Evolutionary conservation across 1,140 invertebrate genomes (phyloP).

Genomic region (Drosophila serrata): DNA sequence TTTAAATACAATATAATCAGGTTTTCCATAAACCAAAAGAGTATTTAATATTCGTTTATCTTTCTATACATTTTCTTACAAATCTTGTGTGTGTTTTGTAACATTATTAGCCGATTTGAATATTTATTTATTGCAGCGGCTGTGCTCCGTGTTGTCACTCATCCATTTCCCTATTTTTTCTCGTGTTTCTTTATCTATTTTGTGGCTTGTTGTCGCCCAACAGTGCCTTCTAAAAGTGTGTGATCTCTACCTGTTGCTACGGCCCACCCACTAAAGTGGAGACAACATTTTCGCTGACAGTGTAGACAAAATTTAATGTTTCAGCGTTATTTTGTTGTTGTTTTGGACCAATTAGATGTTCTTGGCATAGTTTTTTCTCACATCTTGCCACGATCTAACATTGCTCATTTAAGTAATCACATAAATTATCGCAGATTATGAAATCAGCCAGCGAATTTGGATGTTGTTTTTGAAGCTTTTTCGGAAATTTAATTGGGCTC

Average conservation of each 20-base stretch:
- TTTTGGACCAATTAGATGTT: slow-evolving; percentile 74
- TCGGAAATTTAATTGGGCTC: background rate
- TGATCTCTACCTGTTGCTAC: slow-evolving; percentile 51
- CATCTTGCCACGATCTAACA: slow-evolving; percentile 56
- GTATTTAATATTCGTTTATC: background rate
- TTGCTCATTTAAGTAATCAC: slow-evolving; percentile 80
- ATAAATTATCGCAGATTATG: slow-evolving; percentile 75
- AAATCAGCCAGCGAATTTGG: slow-evolving; percentile 54
- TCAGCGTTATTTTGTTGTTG: slow-evolving; percentile 24
- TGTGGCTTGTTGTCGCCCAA: slow-evolving; percentile 56
- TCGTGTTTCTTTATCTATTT: slow-evolving; percentile 45
- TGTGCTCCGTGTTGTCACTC: slow-evolving; percentile 35
- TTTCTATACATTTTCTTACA: background rate
- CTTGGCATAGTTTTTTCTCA: slow-evolving; percentile 76
- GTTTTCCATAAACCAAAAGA: background rate
- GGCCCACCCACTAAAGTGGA: slow-evolving; percentile 15
- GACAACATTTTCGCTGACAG: slow-evolving; percentile 33
- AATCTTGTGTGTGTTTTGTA: slow-evolving; percentile 28
- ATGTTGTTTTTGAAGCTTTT: background rate
- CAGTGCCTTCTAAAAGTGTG: slow-evolving; percentile 36
- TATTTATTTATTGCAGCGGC: slow-evolving; percentile 68
- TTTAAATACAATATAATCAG: background rate
- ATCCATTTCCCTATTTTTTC: slow-evolving; percentile 40
- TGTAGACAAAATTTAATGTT: slow-evolving; percentile 46
- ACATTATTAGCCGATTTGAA: slow-evolving; percentile 53